phyloP scores from a whole-genome alignment of 2,113 vertebrate species.

The Macquaria ambigua region DNA sequence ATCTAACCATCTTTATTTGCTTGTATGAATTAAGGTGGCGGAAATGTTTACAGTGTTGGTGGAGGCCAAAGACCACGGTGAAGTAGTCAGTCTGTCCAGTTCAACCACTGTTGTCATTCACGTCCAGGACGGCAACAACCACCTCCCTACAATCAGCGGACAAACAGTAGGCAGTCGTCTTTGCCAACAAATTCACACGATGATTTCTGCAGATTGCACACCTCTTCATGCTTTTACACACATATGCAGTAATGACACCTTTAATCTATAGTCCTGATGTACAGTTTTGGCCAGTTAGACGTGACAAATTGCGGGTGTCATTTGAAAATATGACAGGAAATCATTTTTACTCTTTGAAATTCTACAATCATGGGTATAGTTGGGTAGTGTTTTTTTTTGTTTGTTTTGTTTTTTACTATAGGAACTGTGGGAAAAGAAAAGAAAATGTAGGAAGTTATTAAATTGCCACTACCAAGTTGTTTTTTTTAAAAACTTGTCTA shows the following conservation, averaged over 20 bases:
- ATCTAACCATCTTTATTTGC: background rate
- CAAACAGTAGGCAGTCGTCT: constrained; percentile 54
- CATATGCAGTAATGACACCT: background rate
- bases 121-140: constrained; percentile 69
- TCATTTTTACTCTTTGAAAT: background rate
- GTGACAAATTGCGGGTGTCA: background rate
- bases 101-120: constrained; percentile 67
- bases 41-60: constrained; percentile 53
- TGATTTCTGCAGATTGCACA: background rate
- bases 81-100: constrained; percentile 69
- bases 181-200: background rate
- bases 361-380: background rate
- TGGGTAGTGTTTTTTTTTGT: too few relatives aligned
- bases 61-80: constrained; percentile 72
- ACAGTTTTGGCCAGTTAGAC: background rate
- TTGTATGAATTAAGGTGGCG: constrained; percentile 51
- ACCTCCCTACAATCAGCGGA: constrained; percentile 60
- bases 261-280: background rate
- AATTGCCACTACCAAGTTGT: background rate
- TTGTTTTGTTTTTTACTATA: background rate
- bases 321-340: background rate
- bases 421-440: too few relatives aligned
- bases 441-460: background rate
- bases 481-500: background rate
- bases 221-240: too few relatives aligned